Percentiles rank a stretch among this genome's conserved stretches.
Evolutionary conservation across 1,140 invertebrate species (phyloP).

Genomic region (Caenorhabditis remanei): DNA sequence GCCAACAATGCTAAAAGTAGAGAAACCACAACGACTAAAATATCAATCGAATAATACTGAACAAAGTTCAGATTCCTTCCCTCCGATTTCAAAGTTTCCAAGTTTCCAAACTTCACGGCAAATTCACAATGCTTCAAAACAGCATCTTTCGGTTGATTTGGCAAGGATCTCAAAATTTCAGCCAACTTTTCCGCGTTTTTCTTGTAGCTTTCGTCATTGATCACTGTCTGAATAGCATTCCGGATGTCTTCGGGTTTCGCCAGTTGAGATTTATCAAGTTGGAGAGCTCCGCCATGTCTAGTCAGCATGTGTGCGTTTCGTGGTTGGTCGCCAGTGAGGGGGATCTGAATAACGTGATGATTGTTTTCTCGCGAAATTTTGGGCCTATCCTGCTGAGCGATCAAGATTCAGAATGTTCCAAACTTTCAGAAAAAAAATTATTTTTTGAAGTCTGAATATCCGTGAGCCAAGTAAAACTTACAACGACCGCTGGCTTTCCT

Average conservation of each 20-base stretch:
- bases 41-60: background rate
- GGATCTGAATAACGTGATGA: slow-evolving; percentile 49
- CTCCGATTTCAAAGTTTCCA: slow-evolving; percentile 6
- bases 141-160: background rate
- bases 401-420: too few species aligned
- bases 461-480: background rate
- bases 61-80: background rate
- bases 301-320: slow-evolving; percentile 61
- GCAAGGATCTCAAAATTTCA: background rate
- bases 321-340: slow-evolving; percentile 68
- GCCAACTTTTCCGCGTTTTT: background rate
- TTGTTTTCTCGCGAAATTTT: too few species aligned
- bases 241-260: background rate
- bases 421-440: too few species aligned
- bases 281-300: slow-evolving; percentile 59
- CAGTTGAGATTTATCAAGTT: slow-evolving; percentile 54
- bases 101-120: background rate
- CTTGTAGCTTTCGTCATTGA: slow-evolving; percentile 20
- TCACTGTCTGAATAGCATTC: slow-evolving; percentile 47
- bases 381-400: too few species aligned
- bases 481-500: slow-evolving; percentile 67
- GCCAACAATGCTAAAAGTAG: background rate
- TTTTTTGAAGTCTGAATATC: background rate
- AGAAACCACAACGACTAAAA: background rate
- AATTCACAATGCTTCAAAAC: slow-evolving; percentile 22